A percentile compares a stretch with the other conserved stretches of the same genome.
Evolutionary conservation across 2,113 vertebrate genomes (phyloP).

Genomic region (Taxidea taxus): DNA sequence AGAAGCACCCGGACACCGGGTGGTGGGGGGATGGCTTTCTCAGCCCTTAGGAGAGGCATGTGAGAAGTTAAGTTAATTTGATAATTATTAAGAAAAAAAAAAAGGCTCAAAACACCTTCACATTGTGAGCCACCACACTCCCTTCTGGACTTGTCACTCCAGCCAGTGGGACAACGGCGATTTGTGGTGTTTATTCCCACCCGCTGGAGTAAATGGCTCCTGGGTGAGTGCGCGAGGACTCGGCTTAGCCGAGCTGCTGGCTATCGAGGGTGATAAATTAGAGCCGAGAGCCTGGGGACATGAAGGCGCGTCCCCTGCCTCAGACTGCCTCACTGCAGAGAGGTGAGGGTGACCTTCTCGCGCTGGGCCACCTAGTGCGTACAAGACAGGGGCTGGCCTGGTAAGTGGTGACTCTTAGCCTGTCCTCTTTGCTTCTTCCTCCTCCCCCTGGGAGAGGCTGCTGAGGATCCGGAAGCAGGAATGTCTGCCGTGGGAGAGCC

Average conservation of each 20-base stretch:
- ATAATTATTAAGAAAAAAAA: neutral
- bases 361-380: neutral
- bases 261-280: constrained; percentile 42
- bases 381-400: constrained; percentile 55
- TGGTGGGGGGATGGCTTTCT: neutral
- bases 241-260: neutral
- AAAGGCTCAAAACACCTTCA: neutral
- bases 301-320: neutral
- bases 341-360: constrained; percentile 52
- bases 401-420: constrained; percentile 28
- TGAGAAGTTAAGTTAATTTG: neutral
- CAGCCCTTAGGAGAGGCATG: neutral
- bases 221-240: neutral
- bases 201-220: neutral
- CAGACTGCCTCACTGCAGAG: constrained; percentile 1
- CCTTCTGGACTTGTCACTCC: neutral
- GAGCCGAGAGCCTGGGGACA: neutral
- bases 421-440: constrained; percentile 60
- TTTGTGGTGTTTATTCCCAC: neutral
- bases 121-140: neutral
- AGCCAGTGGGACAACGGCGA: neutral
- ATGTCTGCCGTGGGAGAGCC: constrained; percentile 48
- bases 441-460: constrained; percentile 72
- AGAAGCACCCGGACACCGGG: neutral
- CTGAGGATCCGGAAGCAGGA: constrained; percentile 70